Evolutionary conservation across 2,888 invertebrate genomes (phyloP), one percentile per base, ranked within the genome.

Genomic region (Ferrisia virgata): DNA sequence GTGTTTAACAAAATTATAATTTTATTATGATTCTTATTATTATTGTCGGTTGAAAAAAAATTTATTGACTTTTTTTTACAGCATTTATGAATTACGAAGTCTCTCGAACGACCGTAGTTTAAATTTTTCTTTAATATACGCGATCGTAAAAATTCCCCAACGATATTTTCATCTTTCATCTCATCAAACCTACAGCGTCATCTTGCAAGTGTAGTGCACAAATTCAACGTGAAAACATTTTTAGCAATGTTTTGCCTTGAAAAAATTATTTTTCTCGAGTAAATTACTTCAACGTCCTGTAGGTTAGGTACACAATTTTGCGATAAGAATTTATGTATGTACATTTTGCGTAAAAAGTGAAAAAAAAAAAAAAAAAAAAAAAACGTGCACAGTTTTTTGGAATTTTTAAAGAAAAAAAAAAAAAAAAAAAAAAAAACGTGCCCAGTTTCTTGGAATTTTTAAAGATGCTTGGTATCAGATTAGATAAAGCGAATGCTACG

Each of bases 1-100:
- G 64, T 0, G 13, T 36, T 22, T 22, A 53, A 28, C 28, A 11
- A 64, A 64, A 64, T 64, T 64, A 31, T 28, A 58, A 9, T 72
- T 72, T 72, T 72, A 25, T 64, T 72, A 72, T 72, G 31, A 33
- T 76, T 76, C 25, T 64, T 72, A 72, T 72, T 72, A 33, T 76
- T 76, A 76, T 76, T 15, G 36, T 18, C 9, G 15, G 13, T 31
- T 9, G 72, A 76, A 25, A 28, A 76, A 76, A 76, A 76, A 36
- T 36, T 36, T 76, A 76, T 36, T 2, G 13, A 9, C 22, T 64
- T 76, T 36, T 36, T 76, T 53, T 53, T 53, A 69, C 72, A 11
- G 6, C 72, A 36, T 69, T 31, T n/a, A 9, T 5, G 18, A 13
- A 2, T 53, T 28, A 22, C 11, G 36, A 76, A 36, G 28, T 76